Evolutionary conservation across 2,888 invertebrate genomes (phyloP).

Genomic region (Linyphia triangularis): DNA sequence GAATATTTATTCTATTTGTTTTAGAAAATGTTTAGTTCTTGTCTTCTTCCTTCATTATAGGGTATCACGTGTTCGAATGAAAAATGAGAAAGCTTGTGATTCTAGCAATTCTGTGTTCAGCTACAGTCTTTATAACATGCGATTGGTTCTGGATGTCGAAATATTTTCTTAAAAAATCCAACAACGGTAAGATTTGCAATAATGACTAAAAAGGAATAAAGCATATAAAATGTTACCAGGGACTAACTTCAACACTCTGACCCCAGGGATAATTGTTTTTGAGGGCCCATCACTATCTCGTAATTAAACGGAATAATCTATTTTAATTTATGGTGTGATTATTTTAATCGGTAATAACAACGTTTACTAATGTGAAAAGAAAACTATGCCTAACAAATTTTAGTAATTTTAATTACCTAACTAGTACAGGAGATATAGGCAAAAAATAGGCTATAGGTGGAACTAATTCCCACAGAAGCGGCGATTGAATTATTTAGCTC

Average conservation of each 20-base stretch:
- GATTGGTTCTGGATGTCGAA: conserved; percentile 53
- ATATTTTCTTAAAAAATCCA: not conserved
- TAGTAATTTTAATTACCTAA: too few relatives aligned
- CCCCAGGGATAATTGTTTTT: too few relatives aligned
- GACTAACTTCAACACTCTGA: too few relatives aligned
- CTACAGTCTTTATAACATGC: conserved; percentile 28
- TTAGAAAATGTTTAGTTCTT: not conserved
- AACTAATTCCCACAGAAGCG: too few relatives aligned
- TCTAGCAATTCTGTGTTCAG: not conserved
- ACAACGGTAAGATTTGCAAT: conserved; percentile 21
- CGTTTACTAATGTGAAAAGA: not conserved
- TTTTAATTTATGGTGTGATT: too few relatives aligned
- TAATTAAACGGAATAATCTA: too few relatives aligned
- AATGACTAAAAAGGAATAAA: not conserved
- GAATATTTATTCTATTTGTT: not conserved
- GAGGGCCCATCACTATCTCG: too few relatives aligned
- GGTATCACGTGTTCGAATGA: not conserved
- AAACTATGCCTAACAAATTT: too few relatives aligned
- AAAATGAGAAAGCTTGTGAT: conserved; percentile 25
- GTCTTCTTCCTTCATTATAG: not conserved
- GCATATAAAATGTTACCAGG: too few relatives aligned
- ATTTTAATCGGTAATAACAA: not conserved
- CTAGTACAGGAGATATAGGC: too few relatives aligned
- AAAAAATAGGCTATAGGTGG: too few relatives aligned
- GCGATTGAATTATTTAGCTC: too few relatives aligned